phyloP scores from a whole-genome alignment of 1,140 invertebrate species.

The Camponotus floridanus region DNA sequence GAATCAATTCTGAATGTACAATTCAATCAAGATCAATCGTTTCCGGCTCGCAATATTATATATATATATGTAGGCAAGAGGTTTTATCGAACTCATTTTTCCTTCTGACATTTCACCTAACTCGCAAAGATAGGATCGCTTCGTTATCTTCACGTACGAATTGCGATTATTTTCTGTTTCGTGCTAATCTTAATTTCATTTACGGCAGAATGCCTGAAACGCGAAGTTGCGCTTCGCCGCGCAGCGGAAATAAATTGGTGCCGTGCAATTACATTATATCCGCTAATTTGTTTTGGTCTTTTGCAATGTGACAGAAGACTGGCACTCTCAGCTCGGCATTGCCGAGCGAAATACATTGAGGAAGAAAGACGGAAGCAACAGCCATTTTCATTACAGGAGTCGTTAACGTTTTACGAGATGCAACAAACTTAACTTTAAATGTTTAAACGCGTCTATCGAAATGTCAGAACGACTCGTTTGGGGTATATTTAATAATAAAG shows the following conservation, averaged over 20 bases:
- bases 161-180: slow-evolving; percentile 28
- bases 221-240: slow-evolving; percentile 49
- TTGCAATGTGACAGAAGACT: slow-evolving; percentile 62
- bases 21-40: slow-evolving; percentile 51
- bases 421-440: slow-evolving; percentile 46
- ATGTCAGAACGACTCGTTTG: background rate
- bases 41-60: slow-evolving; percentile 21
- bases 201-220: slow-evolving; percentile 48
- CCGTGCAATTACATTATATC: slow-evolving; percentile 61
- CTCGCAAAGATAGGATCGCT: slow-evolving; percentile 17
- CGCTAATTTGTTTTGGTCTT: slow-evolving; percentile 63
- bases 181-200: slow-evolving; percentile 61
- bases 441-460: slow-evolving; percentile 45
- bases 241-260: slow-evolving; percentile 57
- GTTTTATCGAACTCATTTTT: slow-evolving; percentile 24
- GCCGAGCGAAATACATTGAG: slow-evolving; percentile 37
- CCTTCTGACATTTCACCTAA: slow-evolving; percentile 10
- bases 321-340: slow-evolving; percentile 47
- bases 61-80: background rate
- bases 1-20: slow-evolving; percentile 38
- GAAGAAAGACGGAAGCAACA: slow-evolving; percentile 56
- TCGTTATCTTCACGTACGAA: slow-evolving; percentile 56
- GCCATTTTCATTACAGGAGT: slow-evolving; percentile 58
- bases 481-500: background rate
- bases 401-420: slow-evolving; percentile 55